These are phyloP conservation scores for Falco columbarius DNA, from an alignment of 2,797 vertebrate genomes.

Conservation along the genomic window DNA sequence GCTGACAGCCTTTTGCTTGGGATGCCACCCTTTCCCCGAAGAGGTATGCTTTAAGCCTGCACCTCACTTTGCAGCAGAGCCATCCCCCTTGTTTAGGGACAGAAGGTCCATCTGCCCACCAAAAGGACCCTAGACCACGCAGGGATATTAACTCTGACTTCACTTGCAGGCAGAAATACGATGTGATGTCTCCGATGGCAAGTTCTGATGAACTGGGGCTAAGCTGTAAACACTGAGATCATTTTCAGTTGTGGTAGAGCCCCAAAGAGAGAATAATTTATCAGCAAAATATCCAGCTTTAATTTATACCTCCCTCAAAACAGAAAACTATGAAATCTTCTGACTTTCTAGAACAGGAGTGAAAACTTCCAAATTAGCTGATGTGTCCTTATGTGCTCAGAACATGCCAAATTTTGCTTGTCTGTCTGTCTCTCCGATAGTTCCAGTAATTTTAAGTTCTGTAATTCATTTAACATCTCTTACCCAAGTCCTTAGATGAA, in stretches of 20 bases:
- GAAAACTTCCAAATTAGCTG: neutral
- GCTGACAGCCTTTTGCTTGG: neutral
- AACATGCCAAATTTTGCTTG: neutral
- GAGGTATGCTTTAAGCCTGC: fast-evolving
- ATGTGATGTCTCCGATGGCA: neutral
- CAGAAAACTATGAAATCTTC: neutral
- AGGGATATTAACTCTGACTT: neutral
- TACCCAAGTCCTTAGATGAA: neutral
- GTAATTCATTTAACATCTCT: neutral
- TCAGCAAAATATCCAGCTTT: neutral
- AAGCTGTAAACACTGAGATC: fast-evolving
- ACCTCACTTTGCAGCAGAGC: neutral
- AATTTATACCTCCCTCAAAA: neutral
- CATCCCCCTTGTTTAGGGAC: fast-evolving
- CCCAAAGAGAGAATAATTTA: neutral
- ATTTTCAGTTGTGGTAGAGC: neutral
- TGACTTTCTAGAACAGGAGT: neutral
- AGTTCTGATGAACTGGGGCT: neutral
- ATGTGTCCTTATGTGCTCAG: neutral
- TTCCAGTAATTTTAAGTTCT: neutral
- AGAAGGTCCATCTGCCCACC: neutral
- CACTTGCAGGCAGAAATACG: neutral
- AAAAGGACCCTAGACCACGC: neutral
- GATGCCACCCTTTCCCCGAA: neutral
- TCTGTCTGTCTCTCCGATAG: neutral